These are phyloP conservation scores for Cyprinodon brontotheroides DNA, from an alignment of 2,113 vertebrate species.

Conservation along the genomic window DNA sequence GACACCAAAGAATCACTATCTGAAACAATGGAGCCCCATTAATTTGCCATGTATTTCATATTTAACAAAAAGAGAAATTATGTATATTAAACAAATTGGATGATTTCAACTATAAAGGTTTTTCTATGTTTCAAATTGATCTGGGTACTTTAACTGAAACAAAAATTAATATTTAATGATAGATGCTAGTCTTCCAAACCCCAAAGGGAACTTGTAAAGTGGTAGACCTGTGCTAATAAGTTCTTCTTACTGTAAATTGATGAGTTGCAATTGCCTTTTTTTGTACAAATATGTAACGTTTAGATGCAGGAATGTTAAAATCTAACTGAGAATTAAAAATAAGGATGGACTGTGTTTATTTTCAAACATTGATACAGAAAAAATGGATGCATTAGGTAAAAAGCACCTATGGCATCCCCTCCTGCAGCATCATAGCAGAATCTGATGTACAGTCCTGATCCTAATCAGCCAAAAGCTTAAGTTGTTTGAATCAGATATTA, in stretches of 20 bases:
- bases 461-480: constrained; percentile 5
- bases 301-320: background rate
- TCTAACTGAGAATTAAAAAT: background rate
- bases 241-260: background rate
- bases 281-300: background rate
- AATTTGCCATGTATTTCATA: constrained; percentile 12
- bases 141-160: too few species aligned
- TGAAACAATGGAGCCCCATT: constrained; percentile 36
- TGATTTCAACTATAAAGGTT: background rate
- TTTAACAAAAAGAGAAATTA: background rate
- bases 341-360: background rate
- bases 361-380: too few species aligned
- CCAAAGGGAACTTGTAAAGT: background rate
- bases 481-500: constrained; percentile 15
- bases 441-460: too few species aligned
- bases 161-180: background rate
- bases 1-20: constrained; percentile 24
- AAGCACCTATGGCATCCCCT: too few species aligned
- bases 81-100: background rate
- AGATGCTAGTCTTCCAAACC: background rate
- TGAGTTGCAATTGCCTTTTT: background rate
- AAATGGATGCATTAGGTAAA: too few species aligned
- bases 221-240: background rate
- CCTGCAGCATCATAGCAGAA: too few species aligned
- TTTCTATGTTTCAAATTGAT: background rate